These are phyloP conservation scores for Acanthoscelides obtectus DNA, from an alignment of 2,888 invertebrate species.

Conservation along the genomic window DNA sequence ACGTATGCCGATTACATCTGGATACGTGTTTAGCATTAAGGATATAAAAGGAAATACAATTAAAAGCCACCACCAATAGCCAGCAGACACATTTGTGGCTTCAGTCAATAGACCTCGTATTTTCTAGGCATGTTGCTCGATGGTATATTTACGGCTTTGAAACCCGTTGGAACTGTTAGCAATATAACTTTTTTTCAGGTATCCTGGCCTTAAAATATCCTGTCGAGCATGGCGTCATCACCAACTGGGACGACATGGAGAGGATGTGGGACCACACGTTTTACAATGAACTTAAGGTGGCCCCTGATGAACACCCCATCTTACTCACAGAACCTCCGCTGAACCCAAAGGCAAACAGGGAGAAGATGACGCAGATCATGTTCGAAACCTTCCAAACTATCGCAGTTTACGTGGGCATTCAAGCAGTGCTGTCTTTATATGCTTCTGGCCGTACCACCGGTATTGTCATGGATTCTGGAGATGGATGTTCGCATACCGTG, in stretches of 20 bases:
- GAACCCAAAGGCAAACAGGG: slow-evolving; percentile 87
- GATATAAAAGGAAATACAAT: too few relatives aligned
- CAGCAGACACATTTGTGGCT: too few relatives aligned
- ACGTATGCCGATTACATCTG: too few relatives aligned
- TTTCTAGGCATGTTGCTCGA: too few relatives aligned
- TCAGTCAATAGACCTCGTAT: too few relatives aligned
- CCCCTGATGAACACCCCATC: slow-evolving; percentile 91
- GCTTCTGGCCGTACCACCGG: slow-evolving; percentile 95
- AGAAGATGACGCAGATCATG: slow-evolving; percentile 65
- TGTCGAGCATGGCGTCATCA: slow-evolving; percentile 86
- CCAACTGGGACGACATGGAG: slow-evolving; percentile 92
- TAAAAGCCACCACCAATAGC: too few relatives aligned
- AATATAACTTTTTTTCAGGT: slow-evolving; percentile 48
- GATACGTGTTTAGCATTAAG: too few relatives aligned
- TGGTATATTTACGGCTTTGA: too few relatives aligned
- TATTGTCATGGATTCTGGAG: slow-evolving; percentile 90
- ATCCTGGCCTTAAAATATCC: slow-evolving; percentile 85
- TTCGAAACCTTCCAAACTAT: slow-evolving; percentile 83
- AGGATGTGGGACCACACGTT: slow-evolving; percentile 91
- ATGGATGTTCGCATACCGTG: slow-evolving; percentile 92
- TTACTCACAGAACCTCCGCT: slow-evolving; percentile 86
- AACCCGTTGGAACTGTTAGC: too few relatives aligned
- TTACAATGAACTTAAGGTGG: slow-evolving; percentile 88
- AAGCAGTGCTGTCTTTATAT: slow-evolving; percentile 91
- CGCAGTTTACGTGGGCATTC: slow-evolving; percentile 92